Evolutionary conservation across 2,888 invertebrate species (phyloP).

Genomic region (Cactoblastis cactorum): DNA sequence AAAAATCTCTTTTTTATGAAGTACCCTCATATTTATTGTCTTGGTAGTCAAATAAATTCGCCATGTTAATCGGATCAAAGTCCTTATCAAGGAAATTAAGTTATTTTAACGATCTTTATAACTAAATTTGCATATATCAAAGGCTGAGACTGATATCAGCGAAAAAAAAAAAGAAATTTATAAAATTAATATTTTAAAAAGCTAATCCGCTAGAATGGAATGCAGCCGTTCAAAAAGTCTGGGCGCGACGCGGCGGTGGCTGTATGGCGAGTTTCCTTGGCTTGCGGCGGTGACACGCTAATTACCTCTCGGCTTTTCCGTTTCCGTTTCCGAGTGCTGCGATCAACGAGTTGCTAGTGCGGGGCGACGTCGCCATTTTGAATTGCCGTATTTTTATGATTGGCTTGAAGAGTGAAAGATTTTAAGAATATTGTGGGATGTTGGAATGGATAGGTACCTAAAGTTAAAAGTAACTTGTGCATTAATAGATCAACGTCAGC

Average conservation of each 20-base stretch:
- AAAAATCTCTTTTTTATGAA: too few species aligned
- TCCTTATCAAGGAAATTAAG: too few species aligned
- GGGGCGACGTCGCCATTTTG: neutral
- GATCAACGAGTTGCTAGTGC: conserved; percentile 7
- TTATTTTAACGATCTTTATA: too few species aligned
- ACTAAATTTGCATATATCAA: too few species aligned
- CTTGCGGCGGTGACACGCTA: conserved; percentile 51
- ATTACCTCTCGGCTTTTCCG: conserved; percentile 70
- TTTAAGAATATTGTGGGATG: neutral
- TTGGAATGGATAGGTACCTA: too few species aligned
- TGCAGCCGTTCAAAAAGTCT: neutral
- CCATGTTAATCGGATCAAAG: too few species aligned
- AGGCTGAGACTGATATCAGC: neutral
- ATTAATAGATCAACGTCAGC: too few species aligned
- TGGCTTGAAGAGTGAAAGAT: neutral
- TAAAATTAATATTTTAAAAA: neutral
- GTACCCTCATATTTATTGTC: too few species aligned
- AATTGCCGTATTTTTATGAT: neutral
- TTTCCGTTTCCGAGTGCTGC: conserved; percentile 13
- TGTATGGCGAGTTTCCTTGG: conserved; percentile 51
- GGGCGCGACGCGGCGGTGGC: conserved; percentile 23
- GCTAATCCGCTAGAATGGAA: neutral
- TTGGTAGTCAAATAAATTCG: too few species aligned
- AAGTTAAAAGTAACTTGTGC: too few species aligned
- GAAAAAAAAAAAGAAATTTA: neutral